Base-by-base conservation (phyloP, 2,113 vertebrate species). In the Procapra przewalskii region DNA sequence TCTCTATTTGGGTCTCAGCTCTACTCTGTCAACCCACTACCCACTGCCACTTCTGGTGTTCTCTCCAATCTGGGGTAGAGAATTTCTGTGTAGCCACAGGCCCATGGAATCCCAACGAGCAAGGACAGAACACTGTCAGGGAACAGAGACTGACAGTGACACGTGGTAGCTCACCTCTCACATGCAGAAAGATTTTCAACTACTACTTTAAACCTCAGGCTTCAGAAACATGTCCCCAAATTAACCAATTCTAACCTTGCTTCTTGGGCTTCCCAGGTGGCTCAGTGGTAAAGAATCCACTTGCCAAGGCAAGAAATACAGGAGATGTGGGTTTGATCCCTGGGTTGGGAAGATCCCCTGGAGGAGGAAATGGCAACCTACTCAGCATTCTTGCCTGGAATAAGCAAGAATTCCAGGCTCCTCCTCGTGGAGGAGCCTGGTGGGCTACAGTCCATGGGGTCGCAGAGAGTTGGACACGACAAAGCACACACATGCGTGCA, bases 181-280 rank as follows among this genome's bases (percentile, higher is more conserved):
- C 4, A 10, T 36, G 43, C 1, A 9, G 55, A 4, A 27, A 2
- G 64, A n/a, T 12, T 60, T 50, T 50, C 43, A 36, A 31, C 36
- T 40, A 31, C 16, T 71, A 33, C 54, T 90, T 82, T 81, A 90
- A 97, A 95, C 23, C 54, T 85, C 77, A n/a, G 60, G 55, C 77
- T 89, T 55, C 40, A 23, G 36, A 88, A 84, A 45, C 14, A 71
- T 17, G 19, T 55, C 89, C 21, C 52, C 29, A 36, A 50, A 75
- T 45, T 86, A 77, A 77, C 60, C 33, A 82, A 43, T 4, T 36
- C 45, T 86, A 75, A 82, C 3, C 54, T 90, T 90, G 54, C 33
- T 87, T 48, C 50, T 77, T 77, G 71, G 36, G 71, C 12, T 77
- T 77, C 71, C 71, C 40, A 77, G 71, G 71, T 27, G 71, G 71